phyloP scores from a whole-genome alignment of 2,113 vertebrate genomes.

The Mystacornis crossleyi region DNA sequence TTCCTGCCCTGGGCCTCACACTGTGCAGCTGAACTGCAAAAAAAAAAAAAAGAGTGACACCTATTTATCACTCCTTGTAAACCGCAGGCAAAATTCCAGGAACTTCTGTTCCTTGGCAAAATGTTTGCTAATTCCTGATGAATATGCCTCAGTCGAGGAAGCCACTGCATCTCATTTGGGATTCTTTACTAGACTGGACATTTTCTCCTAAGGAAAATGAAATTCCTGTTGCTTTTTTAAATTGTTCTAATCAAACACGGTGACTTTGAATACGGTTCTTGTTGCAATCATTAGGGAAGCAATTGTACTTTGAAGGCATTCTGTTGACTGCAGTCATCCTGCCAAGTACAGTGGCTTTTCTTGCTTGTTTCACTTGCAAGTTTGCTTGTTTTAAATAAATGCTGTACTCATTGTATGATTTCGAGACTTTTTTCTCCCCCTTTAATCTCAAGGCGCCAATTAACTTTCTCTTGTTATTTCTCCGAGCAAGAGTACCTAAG shows the following conservation, averaged over 20 bases:
- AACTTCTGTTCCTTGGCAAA: not conserved
- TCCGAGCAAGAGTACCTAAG: not conserved
- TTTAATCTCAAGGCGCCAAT: too few species aligned
- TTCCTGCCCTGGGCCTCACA: not conserved
- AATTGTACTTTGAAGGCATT: not conserved
- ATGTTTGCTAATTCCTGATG: not conserved
- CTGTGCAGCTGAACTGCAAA: not conserved
- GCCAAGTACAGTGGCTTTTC: not conserved
- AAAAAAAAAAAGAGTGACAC: not conserved
- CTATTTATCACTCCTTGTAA: not conserved
- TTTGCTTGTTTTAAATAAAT: slow-evolving; percentile 19
- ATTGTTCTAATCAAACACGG: not conserved
- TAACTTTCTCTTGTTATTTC: not conserved
- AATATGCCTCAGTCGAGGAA: not conserved
- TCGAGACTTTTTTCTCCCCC: rapidly evolving
- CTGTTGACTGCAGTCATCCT: not conserved
- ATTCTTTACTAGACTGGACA: not conserved
- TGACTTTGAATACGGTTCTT: not conserved
- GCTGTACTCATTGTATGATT: not conserved
- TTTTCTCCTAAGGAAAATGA: not conserved
- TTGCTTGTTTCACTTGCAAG: not conserved
- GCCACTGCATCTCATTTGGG: not conserved
- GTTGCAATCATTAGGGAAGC: not conserved
- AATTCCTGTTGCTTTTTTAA: not conserved
- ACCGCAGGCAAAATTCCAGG: not conserved